A percentile compares a stretch with the other conserved stretches of the same genome.
Conservation (phyloP, 2,888 invertebrate species). For the Synanthedon andrenaeformis region DNA sequence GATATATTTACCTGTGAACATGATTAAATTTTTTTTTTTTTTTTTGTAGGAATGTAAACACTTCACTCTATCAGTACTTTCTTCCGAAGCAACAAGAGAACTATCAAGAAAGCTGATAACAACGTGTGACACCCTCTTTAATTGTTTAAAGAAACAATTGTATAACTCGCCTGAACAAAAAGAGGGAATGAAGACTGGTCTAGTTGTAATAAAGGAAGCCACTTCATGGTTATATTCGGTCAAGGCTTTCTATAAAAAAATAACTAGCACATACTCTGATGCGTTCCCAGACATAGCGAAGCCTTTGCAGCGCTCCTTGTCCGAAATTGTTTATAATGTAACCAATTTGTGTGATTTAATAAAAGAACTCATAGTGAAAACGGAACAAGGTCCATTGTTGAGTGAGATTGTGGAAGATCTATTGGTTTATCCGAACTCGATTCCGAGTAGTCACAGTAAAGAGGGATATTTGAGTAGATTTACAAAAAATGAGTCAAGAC, state of each 20-base stretch:
- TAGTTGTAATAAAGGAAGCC: slow-evolving; percentile 46
- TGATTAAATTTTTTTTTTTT: slow-evolving; percentile 14
- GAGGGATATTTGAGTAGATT: slow-evolving; percentile 58
- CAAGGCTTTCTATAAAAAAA: slow-evolving; percentile 65
- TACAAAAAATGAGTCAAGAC: slow-evolving; percentile 33
- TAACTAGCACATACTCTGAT: slow-evolving; percentile 67
- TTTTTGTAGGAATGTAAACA: slow-evolving; percentile 65
- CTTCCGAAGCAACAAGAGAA: slow-evolving; percentile 30
- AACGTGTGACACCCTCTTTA: slow-evolving; percentile 24
- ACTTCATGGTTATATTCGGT: slow-evolving; percentile 67
- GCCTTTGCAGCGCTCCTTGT: slow-evolving; percentile 77
- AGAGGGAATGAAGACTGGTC: slow-evolving; percentile 15
- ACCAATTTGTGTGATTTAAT: slow-evolving; percentile 67
- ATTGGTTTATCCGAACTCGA: slow-evolving; percentile 59
- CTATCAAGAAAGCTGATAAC: slow-evolving; percentile 28
- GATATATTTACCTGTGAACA: too few species aligned
- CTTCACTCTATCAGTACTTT: slow-evolving; percentile 53
- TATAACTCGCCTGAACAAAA: slow-evolving; percentile 3
- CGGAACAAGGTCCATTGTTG: slow-evolving; percentile 33
- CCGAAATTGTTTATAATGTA: slow-evolving; percentile 76
- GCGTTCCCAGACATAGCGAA: slow-evolving; percentile 85
- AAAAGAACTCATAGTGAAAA: slow-evolving; percentile 47
- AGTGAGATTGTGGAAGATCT: slow-evolving; percentile 47
- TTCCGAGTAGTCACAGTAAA: slow-evolving; percentile 22
- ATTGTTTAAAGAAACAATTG: slow-evolving; percentile 8